Evolutionary conservation across 2,113 vertebrate genomes (phyloP).

Genomic region (Sterna hirundo): DNA sequence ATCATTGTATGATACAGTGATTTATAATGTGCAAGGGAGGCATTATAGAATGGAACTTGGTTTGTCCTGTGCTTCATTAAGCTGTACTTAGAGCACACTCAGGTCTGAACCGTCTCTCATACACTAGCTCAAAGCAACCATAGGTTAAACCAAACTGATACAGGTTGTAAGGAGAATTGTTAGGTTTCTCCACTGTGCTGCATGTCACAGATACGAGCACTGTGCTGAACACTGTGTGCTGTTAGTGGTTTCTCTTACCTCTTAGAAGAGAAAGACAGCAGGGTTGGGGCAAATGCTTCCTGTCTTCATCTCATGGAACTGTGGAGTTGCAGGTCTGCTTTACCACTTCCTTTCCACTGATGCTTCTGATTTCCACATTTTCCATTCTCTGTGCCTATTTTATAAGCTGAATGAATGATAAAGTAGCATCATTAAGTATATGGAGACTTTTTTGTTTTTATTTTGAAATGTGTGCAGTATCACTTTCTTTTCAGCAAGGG

Average conservation of each 20-base stretch:
- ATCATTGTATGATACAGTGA: background rate
- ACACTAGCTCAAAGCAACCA: background rate
- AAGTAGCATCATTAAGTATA: background rate
- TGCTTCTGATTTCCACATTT: background rate
- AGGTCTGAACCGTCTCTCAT: background rate
- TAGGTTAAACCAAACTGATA: background rate
- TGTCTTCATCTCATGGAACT: background rate
- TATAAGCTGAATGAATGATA: background rate
- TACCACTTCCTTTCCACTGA: background rate
- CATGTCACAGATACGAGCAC: too few species aligned
- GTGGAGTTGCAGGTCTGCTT: background rate
- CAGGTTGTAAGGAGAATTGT: background rate
- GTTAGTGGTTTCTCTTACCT: background rate
- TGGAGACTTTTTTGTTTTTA: background rate
- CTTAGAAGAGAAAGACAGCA: background rate
- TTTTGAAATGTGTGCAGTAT: background rate
- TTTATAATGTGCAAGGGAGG: background rate
- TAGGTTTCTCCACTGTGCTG: background rate
- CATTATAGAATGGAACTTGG: background rate
- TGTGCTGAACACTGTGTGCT: background rate
- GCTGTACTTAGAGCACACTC: background rate
- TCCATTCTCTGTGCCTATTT: background rate
- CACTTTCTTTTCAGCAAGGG: background rate
- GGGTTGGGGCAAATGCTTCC: background rate
- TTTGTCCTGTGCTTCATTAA: background rate